Conservation (phyloP, 2,888 invertebrate species). For the Gerris lacustris region DNA sequence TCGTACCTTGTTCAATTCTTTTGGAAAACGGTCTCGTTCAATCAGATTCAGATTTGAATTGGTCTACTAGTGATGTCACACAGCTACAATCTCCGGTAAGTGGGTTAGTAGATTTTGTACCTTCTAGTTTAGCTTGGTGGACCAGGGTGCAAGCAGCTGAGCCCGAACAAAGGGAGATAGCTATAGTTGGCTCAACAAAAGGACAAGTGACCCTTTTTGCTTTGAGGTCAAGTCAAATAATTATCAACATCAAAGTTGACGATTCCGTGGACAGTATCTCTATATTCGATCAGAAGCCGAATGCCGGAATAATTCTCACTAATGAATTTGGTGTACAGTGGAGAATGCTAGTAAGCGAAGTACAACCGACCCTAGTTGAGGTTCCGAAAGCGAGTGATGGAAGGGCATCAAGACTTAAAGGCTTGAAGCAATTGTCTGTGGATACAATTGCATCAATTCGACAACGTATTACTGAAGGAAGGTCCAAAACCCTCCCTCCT, state of each 20-base stretch:
- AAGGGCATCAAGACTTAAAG: constrained; percentile 41
- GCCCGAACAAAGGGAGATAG: constrained; percentile 30
- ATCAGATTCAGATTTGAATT: constrained; percentile 16
- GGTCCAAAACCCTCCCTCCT: constrained; percentile 4
- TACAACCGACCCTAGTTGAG: constrained; percentile 30
- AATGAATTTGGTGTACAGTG: constrained; percentile 62
- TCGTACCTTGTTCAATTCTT: constrained; percentile 48
- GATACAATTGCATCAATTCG: constrained; percentile 53
- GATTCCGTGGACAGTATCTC: constrained; percentile 19
- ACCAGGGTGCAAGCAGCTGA: constrained; percentile 32
- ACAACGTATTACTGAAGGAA: constrained; percentile 34
- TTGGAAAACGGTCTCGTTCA: constrained; percentile 39
- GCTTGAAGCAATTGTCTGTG: constrained; percentile 54
- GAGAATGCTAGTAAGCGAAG: constrained; percentile 61
- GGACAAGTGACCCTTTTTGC: constrained; percentile 58
- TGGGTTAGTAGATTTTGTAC: constrained; percentile 21
- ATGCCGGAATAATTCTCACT: constrained; percentile 49
- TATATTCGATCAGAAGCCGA: constrained; percentile 17
- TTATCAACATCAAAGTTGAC: constrained; percentile 18
- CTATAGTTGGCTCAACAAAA: constrained; percentile 37
- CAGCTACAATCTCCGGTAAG: constrained; percentile 21
- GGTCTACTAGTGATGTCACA: constrained; percentile 24
- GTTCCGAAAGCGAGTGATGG: constrained; percentile 37
- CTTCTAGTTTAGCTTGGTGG: constrained; percentile 32
- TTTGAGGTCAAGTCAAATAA: constrained; percentile 46